Evolutionary conservation across 2,113 vertebrate genomes (phyloP).

Genomic region (Planiliza haematocheilus): DNA sequence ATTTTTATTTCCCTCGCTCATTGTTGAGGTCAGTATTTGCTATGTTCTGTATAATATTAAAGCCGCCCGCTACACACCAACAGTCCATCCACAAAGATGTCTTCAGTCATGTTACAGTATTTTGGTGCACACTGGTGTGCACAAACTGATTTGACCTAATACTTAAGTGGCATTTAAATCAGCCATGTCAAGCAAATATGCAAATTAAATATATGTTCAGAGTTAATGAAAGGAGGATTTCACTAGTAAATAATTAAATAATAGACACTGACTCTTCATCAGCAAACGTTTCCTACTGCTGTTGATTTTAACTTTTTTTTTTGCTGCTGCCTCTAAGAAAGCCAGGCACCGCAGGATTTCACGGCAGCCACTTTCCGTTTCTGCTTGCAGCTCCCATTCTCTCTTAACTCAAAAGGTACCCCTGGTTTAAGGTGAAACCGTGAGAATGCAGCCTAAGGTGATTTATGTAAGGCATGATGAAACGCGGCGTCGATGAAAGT

Average conservation of each 20-base stretch:
- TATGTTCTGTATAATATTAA: neutral
- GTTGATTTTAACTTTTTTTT: neutral
- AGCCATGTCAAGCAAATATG: too few relatives aligned
- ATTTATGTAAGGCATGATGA: conserved; percentile 45
- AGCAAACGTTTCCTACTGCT: neutral
- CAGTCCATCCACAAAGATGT: neutral
- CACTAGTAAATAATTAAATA: too few relatives aligned
- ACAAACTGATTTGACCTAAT: too few relatives aligned
- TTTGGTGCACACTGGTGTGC: too few relatives aligned
- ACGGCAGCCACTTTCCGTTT: neutral
- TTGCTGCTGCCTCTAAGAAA: conserved; percentile 4
- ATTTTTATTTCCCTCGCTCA: neutral
- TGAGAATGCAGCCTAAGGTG: conserved; percentile 38
- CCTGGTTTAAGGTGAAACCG: conserved; percentile 19
- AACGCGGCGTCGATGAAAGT: conserved; percentile 33
- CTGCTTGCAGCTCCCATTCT: conserved; percentile 23
- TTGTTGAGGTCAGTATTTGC: neutral
- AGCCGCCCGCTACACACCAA: neutral
- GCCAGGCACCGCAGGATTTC: conserved; percentile 30
- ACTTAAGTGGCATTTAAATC: too few relatives aligned
- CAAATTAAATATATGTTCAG: too few relatives aligned
- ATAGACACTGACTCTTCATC: too few relatives aligned
- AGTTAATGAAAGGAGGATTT: too few relatives aligned
- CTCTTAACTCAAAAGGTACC: conserved; percentile 27
- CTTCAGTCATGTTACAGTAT: neutral